phyloP scores from a whole-genome alignment of 2,113 vertebrate species.

The Nipponia nippon region DNA sequence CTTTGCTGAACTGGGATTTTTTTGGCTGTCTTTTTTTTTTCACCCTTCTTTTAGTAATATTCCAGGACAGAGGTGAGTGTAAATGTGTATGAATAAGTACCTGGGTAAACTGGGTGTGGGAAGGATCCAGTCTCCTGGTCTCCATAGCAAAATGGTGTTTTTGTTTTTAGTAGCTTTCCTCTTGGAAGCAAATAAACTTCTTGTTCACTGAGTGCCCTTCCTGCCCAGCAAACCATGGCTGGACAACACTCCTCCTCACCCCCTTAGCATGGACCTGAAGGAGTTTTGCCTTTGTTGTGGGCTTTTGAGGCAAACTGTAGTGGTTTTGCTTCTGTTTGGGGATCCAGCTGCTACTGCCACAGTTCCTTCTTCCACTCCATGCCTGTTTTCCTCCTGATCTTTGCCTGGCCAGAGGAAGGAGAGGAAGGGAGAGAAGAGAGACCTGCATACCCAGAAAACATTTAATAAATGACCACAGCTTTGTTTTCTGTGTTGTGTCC shows the following conservation, averaged over 20 bases:
- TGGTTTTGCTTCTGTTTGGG: not conserved
- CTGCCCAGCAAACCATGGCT: not conserved
- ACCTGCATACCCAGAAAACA: not conserved
- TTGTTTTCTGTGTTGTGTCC: slow-evolving; percentile 1
- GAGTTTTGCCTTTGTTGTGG: not conserved
- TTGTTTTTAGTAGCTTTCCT: not conserved
- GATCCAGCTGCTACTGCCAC: not conserved
- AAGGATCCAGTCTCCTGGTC: accelerated
- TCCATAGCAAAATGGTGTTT: not conserved
- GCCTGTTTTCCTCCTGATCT: not conserved
- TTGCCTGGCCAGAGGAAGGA: not conserved
- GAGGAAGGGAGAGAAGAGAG: not conserved
- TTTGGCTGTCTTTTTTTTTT: not conserved
- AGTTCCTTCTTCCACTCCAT: not conserved
- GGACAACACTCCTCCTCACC: not conserved
- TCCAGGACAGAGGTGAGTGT: not conserved
- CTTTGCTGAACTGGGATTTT: not conserved
- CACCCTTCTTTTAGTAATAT: not conserved
- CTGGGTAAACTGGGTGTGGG: not conserved
- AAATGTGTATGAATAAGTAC: not conserved
- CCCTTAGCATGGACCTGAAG: not conserved
- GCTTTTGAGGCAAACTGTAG: not conserved
- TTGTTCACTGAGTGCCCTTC: not conserved
- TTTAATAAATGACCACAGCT: not conserved
- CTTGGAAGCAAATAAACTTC: not conserved